phyloP scores from a whole-genome alignment of 2,113 vertebrate genomes.

The Crocuta crocuta region DNA sequence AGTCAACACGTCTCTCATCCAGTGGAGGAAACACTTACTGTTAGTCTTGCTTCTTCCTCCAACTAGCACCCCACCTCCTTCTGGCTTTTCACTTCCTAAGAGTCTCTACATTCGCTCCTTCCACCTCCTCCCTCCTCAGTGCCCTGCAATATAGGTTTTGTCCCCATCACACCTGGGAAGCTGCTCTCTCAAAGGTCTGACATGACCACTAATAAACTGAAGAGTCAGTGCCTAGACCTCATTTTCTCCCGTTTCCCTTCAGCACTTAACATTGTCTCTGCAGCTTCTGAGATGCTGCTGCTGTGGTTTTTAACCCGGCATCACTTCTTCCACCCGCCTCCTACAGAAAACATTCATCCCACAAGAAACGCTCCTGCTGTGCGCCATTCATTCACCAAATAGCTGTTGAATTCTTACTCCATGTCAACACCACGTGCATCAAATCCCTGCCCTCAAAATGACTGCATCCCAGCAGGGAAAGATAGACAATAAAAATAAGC shows the following conservation, averaged over 20 bases:
- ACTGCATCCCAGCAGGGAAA: not conserved
- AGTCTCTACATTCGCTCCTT: not conserved
- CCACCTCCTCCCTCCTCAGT: not conserved
- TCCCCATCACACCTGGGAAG: not conserved
- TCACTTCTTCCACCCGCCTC: not conserved
- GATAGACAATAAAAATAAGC: not conserved
- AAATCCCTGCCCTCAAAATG: not conserved
- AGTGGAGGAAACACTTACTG: not conserved
- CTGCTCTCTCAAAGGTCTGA: not conserved
- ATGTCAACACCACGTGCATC: not conserved
- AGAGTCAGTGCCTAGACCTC: not conserved
- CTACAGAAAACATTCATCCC: not conserved
- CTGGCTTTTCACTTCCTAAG: not conserved
- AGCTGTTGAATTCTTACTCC: not conserved
- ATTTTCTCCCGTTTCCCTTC: not conserved
- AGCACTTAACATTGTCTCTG: not conserved
- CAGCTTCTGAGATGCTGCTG: not conserved
- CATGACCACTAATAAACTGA: not conserved
- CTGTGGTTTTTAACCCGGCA: not conserved
- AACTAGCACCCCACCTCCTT: not conserved
- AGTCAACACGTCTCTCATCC: not conserved
- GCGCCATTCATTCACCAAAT: not conserved
- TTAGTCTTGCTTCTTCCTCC: not conserved
- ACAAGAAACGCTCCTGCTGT: not conserved
- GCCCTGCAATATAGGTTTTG: not conserved